Evolutionary conservation across 2,113 vertebrate species (phyloP).

Genomic region (Aplodontia rufa): DNA sequence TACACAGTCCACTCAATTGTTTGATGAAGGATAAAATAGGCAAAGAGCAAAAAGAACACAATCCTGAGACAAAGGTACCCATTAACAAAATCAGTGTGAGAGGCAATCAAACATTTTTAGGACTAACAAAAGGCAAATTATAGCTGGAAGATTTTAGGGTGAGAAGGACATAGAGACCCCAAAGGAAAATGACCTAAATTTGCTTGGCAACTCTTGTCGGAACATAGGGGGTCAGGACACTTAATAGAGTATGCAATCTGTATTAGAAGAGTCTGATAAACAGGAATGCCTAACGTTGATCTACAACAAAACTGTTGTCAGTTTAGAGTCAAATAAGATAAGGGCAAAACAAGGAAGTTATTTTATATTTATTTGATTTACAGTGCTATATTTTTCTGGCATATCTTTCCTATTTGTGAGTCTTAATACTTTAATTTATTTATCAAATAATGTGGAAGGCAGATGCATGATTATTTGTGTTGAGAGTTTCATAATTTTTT

Average conservation of each 20-base stretch:
- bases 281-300: neutral
- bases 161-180: neutral
- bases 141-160: neutral
- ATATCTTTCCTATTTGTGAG: neutral
- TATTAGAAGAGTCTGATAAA: neutral
- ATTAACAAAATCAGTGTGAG: neutral
- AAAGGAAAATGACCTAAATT: neutral
- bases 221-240: neutral
- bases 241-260: neutral
- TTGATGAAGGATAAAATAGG: neutral
- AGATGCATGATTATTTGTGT: neutral
- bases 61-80: neutral
- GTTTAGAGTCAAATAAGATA: neutral
- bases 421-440: conserved; percentile 23
- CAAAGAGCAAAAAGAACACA: neutral
- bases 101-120: neutral
- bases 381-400: no score
- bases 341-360: neutral
- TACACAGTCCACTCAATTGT: neutral
- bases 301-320: neutral
- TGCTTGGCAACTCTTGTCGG: neutral
- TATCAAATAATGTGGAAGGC: neutral
- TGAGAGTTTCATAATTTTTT: neutral
- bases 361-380: no score
- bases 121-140: neutral